Evolutionary conservation across 2,888 invertebrate genomes (phyloP).

Genomic region (Drosophila anomelani): DNA sequence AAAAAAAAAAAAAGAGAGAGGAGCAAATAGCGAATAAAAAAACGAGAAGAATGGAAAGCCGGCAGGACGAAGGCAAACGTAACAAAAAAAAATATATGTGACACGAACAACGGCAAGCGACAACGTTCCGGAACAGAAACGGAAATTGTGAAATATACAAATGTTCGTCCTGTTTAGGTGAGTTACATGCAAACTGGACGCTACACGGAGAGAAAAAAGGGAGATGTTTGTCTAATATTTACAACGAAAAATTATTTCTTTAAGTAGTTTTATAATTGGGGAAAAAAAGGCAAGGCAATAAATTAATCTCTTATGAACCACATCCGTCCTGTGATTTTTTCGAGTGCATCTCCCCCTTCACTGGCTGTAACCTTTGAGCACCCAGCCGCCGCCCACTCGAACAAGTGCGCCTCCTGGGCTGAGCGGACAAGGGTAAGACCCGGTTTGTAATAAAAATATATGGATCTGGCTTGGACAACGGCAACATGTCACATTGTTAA

Average conservation of each 20-base stretch:
- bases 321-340: not conserved
- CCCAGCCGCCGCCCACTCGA: not conserved
- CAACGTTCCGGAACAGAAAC: slow-evolving; percentile 75
- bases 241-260: not conserved
- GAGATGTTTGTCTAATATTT: not conserved
- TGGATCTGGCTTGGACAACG: slow-evolving; percentile 45
- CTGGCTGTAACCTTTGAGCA: not conserved
- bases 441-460: slow-evolving; percentile 73
- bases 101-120: slow-evolving; percentile 70
- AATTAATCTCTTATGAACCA: not conserved
- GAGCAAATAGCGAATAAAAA: slow-evolving; percentile 32
- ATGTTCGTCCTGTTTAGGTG: slow-evolving; percentile 71
- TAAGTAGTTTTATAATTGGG: too few species aligned
- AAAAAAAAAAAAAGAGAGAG: slow-evolving; percentile 11
- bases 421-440: slow-evolving; percentile 59
- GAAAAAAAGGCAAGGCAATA: too few species aligned
- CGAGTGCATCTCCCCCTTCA: not conserved
- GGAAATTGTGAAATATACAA: slow-evolving; percentile 80
- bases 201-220: not conserved
- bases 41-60: slow-evolving; percentile 12
- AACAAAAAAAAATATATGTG: slow-evolving; percentile 60
- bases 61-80: slow-evolving; percentile 44
- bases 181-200: slow-evolving; percentile 56
- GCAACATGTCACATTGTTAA: slow-evolving; percentile 51
- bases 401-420: slow-evolving; percentile 14